phyloP scores from a whole-genome alignment of 2,113 vertebrate genomes.

The Cebidichthys violaceus region DNA sequence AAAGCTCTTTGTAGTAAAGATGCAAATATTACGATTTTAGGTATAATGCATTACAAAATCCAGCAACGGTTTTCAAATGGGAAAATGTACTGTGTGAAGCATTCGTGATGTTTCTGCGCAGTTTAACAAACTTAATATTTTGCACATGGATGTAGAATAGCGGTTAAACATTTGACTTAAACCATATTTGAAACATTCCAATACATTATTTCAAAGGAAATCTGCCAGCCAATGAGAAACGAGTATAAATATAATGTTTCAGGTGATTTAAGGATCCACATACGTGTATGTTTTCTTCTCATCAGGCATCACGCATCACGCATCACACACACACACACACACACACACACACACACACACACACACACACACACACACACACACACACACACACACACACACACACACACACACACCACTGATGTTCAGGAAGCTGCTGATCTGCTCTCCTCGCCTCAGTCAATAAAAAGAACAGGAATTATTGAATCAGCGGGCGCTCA shows the following conservation, averaged over 20 bases:
- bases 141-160: background rate
- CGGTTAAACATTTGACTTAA: background rate
- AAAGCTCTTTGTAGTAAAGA: too few species aligned
- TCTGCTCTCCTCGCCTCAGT: constrained; percentile 2
- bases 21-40: too few species aligned
- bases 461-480: constrained; percentile 20
- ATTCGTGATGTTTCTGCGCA: background rate
- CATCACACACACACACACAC: too few species aligned
- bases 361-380: too few species aligned
- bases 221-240: background rate
- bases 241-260: background rate
- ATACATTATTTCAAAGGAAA: too few species aligned
- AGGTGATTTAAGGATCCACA: background rate
- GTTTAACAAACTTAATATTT: background rate
- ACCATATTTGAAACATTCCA: background rate
- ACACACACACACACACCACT: too few species aligned
- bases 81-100: background rate
- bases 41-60: too few species aligned
- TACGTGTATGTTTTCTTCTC: background rate
- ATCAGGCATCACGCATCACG: too few species aligned
- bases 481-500: constrained; percentile 22
- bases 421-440: constrained; percentile 2
- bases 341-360: too few species aligned
- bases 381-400: too few species aligned
- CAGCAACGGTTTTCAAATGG: too few species aligned